phyloP scores from a whole-genome alignment of 2,113 vertebrate species.

The Rissa tridactyla region DNA sequence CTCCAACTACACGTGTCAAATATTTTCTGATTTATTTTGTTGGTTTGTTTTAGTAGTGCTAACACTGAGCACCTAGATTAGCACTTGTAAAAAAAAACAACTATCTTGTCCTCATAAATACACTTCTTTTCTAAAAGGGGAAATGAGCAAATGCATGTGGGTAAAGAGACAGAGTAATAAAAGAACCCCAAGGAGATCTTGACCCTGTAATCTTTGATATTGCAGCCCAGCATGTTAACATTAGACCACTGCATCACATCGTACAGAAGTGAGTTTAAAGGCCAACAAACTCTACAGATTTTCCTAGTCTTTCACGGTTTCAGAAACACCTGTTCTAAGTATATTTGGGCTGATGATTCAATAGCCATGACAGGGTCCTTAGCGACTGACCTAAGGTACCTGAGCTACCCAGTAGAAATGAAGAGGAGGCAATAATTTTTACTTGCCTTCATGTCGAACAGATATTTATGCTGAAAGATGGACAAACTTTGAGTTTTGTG shows the following conservation, averaged over 20 bases:
- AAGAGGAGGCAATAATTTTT: not conserved
- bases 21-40: not conserved
- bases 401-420: not conserved
- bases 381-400: not conserved
- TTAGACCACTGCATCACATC: not conserved
- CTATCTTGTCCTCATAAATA: not conserved
- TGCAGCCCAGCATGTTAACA: not conserved
- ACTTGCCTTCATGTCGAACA: not conserved
- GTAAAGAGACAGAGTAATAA: not conserved
- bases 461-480: not conserved
- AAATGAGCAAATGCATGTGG: not conserved
- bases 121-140: not conserved
- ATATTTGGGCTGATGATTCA: not conserved
- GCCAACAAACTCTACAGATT: not conserved
- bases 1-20: not conserved
- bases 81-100: not conserved
- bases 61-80: not conserved
- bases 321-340: not conserved
- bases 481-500: not conserved
- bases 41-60: not conserved
- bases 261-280: slow-evolving; percentile 4
- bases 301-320: not conserved
- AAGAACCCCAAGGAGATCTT: not conserved
- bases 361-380: not conserved
- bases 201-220: not conserved